Evolutionary conservation across 2,113 vertebrate species (phyloP), one percentile per base, ranked within the genome.

Genomic region (Plecotus auritus): DNA sequence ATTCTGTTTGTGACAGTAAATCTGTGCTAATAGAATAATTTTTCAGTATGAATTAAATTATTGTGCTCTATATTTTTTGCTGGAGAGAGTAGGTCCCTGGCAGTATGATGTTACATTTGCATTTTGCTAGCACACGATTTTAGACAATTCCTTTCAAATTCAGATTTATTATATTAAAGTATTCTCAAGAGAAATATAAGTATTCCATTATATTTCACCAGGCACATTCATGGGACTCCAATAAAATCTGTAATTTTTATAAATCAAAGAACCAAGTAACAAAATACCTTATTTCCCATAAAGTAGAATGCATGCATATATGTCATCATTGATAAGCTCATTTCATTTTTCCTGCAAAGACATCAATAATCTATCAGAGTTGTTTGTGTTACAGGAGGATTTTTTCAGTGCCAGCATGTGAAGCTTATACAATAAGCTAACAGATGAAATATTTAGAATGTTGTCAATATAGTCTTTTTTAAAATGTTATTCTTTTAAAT

Each of bases 41-140:
- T 86, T 95, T 47, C 56, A 87, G 54, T 28, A 74, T 74, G 80
- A 95, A 96, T 96, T 96, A 76, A 96, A 80, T 95, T 93, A 87
- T 28, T 77, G 59, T 72, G 14, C 32, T 93, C 47, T 69, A 28
- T 69, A 83, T 74, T 74, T 70, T 59, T 85, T 96, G 17, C 80
- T 91, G 30, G 35, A 66, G 28, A 89, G 59, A 72, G 42, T 77
- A 81, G 35, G 23, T 72, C 85, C 47, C 84, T 86, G 90, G 40
- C 54, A 95, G 77, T 85, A 69, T 74, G 30, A 54, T 42, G 45
- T 93, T 78, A 89, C 5, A 77, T 95, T 93, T 95, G 74, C 84
- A 95, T 93, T 83, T 88, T 88, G 73, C 82, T 76, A 88, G 69
- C 51, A 56, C n/a, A 78, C 30, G 66, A 42, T 73, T 77, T 91